Evolutionary conservation across 2,113 vertebrate species (phyloP).

Genomic region (Jacana jacana): DNA sequence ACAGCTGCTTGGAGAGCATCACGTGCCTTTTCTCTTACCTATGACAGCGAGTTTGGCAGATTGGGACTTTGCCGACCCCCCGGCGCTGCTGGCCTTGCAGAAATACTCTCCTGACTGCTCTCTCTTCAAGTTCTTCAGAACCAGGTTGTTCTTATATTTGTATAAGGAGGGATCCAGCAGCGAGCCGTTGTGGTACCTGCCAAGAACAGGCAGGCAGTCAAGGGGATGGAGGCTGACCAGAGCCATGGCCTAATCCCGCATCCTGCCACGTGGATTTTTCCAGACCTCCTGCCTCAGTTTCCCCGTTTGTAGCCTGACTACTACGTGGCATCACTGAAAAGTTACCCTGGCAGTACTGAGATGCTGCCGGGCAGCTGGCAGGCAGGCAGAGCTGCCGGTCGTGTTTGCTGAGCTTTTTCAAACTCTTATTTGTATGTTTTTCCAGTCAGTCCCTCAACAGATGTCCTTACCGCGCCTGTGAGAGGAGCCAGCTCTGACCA

Average conservation of each 20-base stretch:
- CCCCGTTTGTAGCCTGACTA: not conserved
- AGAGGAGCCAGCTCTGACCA: not conserved
- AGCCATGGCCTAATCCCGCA: not conserved
- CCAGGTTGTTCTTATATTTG: slow-evolving; percentile 82
- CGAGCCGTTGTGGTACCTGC: slow-evolving; percentile 91
- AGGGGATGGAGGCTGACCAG: not conserved
- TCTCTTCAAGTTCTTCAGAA: slow-evolving; percentile 82
- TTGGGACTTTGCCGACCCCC: slow-evolving; percentile 86
- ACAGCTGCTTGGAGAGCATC: not conserved
- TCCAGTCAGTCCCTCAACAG: not conserved
- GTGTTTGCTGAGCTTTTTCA: not conserved
- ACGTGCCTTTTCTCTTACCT: slow-evolving; percentile 72
- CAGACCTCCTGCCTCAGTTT: not conserved
- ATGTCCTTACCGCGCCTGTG: not conserved
- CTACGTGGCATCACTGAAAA: not conserved
- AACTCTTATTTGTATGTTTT: not conserved
- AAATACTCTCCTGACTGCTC: slow-evolving; percentile 89
- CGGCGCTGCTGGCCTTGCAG: slow-evolving; percentile 87
- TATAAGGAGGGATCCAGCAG: slow-evolving; percentile 79
- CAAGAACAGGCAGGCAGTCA: not conserved
- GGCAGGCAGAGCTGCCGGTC: not conserved
- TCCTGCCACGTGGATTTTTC: not conserved
- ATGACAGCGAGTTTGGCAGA: slow-evolving; percentile 82
- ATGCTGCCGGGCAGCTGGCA: not conserved
- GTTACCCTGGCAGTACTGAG: not conserved